Base-by-base conservation (phyloP, 2,113 vertebrate genomes). In the Chaetorhynchus papuensis region DNA sequence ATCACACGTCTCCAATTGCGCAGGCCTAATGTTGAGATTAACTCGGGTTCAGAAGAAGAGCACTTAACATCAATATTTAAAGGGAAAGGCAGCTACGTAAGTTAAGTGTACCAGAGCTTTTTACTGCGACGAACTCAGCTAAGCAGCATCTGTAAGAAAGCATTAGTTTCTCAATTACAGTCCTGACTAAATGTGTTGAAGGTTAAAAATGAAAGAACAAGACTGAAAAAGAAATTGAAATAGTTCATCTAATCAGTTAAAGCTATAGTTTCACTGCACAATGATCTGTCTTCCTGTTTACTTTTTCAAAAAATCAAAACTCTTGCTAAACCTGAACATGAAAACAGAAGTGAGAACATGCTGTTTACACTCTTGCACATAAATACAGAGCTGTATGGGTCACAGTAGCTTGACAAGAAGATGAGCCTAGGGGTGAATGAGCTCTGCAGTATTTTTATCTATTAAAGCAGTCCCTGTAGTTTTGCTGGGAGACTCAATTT, bases 11-110 rank as follows among this genome's bases (percentile, higher is more conserved):
- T 89, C 33, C 50, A 74, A 4, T 60, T 94, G 61, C 1, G 0
- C 42, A 68, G 12, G 17, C 49, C 49, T 82, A 75, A 64, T 18
- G 44, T 5, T 53, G 41, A 85, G 49, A 76, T 78, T 59, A 80
- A 80, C 74, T 72, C 71, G 66, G 41, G 42, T 75, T 75, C 47
- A 78, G 53, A 82, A 96, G 54, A 83, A 92, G 84, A 33, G 49
- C 61, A 84, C 17, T 91, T 91, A 78, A 64, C 53, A 89, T 78
- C 33, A 92, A 71, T 75, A 92, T 89, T 84, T 93, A 74, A 96
- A 87, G 26, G 54, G 56, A 92, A 86, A 86, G 37, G 47, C 35
- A 77, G 47, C 11, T 87, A 50, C 0, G 1, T 22, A 39, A 72
- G 6, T 64, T 66, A 83, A 72, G 30, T 66, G 54, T 45, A 69